Conservation (phyloP, 2,113 vertebrate genomes). For the Brevimyrus niger region DNA sequence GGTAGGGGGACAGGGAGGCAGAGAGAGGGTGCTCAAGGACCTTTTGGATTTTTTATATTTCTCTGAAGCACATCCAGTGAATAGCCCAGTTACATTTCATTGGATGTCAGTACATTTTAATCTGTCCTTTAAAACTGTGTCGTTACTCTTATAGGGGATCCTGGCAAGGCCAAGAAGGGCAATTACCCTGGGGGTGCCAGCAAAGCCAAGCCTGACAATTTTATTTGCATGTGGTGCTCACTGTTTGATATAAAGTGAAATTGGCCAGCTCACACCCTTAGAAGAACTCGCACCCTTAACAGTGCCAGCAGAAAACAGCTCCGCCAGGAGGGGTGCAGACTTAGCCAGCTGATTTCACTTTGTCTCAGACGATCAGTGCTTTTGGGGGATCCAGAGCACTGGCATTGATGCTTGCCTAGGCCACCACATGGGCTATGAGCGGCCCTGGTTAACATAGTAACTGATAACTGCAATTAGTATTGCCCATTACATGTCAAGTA, state of each 20-base stretch:
- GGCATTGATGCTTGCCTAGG: background rate
- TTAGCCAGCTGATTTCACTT: background rate
- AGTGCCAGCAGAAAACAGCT: background rate
- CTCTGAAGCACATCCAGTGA: background rate
- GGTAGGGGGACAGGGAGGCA: background rate
- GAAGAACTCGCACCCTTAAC: background rate
- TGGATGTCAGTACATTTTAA: background rate
- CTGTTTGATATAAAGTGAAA: background rate
- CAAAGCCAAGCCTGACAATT: background rate
- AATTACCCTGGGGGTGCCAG: background rate
- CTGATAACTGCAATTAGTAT: background rate
- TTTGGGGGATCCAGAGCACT: background rate
- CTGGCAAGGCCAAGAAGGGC: background rate
- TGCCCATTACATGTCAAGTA: background rate
- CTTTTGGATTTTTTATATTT: background rate
- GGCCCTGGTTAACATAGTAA: background rate
- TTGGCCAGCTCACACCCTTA: background rate
- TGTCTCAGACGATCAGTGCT: background rate
- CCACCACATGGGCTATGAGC: background rate
- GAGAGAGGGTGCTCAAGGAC: background rate
- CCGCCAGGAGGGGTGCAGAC: background rate
- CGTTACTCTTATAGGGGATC: background rate
- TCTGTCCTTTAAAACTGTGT: background rate
- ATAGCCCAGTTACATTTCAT: background rate
- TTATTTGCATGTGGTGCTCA: background rate